phyloP scores from a whole-genome alignment of 2,888 invertebrate genomes.

The Amblyjoppa fuscipennis region DNA sequence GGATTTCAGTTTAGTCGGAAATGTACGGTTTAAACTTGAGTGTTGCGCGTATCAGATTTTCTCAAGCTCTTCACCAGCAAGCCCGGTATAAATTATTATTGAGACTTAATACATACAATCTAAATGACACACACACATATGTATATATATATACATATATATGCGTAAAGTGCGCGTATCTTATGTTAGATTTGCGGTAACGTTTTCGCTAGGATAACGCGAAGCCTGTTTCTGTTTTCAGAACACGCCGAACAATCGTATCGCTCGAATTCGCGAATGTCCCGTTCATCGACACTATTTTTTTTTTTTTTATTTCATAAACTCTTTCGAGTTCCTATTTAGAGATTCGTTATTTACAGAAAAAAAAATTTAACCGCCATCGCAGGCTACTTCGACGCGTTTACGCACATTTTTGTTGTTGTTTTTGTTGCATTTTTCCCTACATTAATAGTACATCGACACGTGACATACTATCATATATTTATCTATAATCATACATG shows the following conservation, averaged over 20 bases:
- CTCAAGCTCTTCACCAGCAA: background rate
- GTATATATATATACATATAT: background rate
- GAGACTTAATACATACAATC: conserved; percentile 42
- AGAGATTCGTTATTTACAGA: conserved; percentile 57
- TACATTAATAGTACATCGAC: conserved; percentile 56
- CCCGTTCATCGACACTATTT: conserved; percentile 23
- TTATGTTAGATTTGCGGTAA: conserved; percentile 52
- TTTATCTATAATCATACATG: conserved; percentile 45
- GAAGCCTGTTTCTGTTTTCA: conserved; percentile 10
- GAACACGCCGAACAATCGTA: background rate
- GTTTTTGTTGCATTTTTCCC: conserved; percentile 11
- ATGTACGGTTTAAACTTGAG: background rate
- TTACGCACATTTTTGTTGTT: background rate
- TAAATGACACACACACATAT: background rate
- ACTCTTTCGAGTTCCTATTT: background rate
- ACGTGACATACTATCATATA: conserved; percentile 36
- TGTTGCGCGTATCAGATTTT: conserved; percentile 4
- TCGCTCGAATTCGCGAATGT: conserved; percentile 2
- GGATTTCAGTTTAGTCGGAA: background rate
- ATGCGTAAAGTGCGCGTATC: conserved; percentile 35
- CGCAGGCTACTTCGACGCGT: conserved; percentile 4
- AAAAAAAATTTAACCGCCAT: conserved; percentile 54
- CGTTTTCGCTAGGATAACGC: conserved; percentile 56
- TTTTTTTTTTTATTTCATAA: background rate
- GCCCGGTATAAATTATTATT: conserved; percentile 58